A percentile compares a stretch with the other conserved stretches of the same genome.
phyloP scores from a whole-genome alignment of 2,797 vertebrate species.

The Champsocephalus gunnari region DNA sequence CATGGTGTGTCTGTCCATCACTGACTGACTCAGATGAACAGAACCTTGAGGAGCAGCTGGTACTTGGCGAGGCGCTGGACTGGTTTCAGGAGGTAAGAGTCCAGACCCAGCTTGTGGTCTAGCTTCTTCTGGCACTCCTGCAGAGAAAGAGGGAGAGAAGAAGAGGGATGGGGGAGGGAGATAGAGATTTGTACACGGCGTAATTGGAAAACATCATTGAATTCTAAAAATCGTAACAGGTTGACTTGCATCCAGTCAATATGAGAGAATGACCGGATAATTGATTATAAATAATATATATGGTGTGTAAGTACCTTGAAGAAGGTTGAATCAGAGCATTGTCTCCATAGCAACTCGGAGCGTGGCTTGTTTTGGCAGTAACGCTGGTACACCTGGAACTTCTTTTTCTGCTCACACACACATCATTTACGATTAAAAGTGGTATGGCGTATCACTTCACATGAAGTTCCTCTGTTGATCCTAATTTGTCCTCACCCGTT shows the following conservation, averaged over 20 bases:
- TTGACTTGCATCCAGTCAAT: neutral
- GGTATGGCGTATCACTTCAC: neutral
- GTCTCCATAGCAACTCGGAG: slow-evolving; percentile 94
- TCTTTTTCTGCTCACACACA: slow-evolving; percentile 86
- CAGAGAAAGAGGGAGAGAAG: slow-evolving; percentile 41
- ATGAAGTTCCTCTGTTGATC: neutral
- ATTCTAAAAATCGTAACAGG: neutral
- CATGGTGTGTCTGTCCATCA: neutral
- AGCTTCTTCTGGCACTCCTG: slow-evolving; percentile 96
- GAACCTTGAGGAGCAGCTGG: slow-evolving; percentile 96
- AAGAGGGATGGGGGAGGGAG: slow-evolving; percentile 48
- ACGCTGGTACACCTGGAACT: slow-evolving; percentile 97
- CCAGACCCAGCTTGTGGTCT: slow-evolving; percentile 94
- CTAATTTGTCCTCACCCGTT: slow-evolving; percentile 85
- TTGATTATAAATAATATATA: neutral
- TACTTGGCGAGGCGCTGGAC: slow-evolving; percentile 98
- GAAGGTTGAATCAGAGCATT: slow-evolving; percentile 92
- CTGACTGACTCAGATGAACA: slow-evolving; percentile 13
- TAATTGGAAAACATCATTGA: neutral
- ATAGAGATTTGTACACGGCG: neutral
- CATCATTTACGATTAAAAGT: slow-evolving; percentile 10
- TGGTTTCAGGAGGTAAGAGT: slow-evolving; percentile 97
- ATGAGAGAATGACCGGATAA: neutral
- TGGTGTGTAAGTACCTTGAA: slow-evolving; percentile 89
- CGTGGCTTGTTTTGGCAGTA: slow-evolving; percentile 98